Evolutionary conservation across 37 sponge, comb jelly and placozoan genomes (phyloP).

Genomic region (Crambe crambe): DNA sequence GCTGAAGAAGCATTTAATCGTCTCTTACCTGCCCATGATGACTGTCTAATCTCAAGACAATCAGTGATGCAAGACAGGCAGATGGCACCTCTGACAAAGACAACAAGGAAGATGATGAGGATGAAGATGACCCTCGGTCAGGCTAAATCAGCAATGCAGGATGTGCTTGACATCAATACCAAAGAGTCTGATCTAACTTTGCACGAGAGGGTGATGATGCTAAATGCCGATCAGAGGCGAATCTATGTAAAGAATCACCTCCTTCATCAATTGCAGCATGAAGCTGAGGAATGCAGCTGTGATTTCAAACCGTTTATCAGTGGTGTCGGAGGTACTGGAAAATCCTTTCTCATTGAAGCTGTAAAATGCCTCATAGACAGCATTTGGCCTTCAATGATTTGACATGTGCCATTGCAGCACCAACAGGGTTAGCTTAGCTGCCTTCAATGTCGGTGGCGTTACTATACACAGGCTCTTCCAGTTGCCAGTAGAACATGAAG

Average conservation of each 20-base stretch:
- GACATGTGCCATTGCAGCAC: too few species aligned
- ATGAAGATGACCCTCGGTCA: constrained; percentile 43
- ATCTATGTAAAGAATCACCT: constrained; percentile 25
- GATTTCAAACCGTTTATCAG: too few species aligned
- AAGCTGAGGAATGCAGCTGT: too few species aligned
- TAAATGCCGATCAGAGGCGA: constrained; percentile 56
- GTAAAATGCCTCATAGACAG: constrained; percentile 36
- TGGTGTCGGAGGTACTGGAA: too few species aligned
- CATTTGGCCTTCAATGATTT: constrained; percentile 26
- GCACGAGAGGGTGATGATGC: constrained; percentile 19
- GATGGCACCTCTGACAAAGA: constrained; percentile 22
- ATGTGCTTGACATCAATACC: background rate
- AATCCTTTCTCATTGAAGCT: background rate
- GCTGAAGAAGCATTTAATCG: constrained; percentile 43
- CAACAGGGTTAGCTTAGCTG: too few species aligned
- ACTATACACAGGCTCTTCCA: constrained; percentile 46
- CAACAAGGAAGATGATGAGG: too few species aligned
- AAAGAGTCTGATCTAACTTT: background rate
- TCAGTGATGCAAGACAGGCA: background rate
- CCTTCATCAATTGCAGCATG: background rate
- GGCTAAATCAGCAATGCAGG: constrained; percentile 51
- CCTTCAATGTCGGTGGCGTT: background rate
- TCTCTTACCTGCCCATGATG: too few species aligned
- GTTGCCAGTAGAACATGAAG: too few species aligned
- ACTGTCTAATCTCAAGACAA: too few species aligned